Evolutionary conservation across 1,140 invertebrate species (phyloP), one percentile per base, ranked within the genome.

Genomic region (Bacillus rossius): DNA sequence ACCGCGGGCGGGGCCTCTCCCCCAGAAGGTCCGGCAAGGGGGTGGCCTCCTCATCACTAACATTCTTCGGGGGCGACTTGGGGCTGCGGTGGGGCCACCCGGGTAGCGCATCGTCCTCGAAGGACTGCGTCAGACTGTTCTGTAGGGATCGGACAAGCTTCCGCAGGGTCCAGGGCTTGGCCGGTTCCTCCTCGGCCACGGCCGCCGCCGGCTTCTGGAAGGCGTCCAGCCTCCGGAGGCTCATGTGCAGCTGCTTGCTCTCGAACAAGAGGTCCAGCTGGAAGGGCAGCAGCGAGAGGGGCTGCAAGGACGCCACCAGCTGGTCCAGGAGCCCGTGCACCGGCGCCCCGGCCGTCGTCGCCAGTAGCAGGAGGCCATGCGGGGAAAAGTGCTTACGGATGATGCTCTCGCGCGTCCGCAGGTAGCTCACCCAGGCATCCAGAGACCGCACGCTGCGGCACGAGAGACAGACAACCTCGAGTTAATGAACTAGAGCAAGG

Each of bases 381-480:
- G 79, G 77, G 17, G 79, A 82, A 68, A 93, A 94, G 70, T 92
- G 89, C 65, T 89, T 91, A 17, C 83, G 81, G n/a, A 92, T 73
- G 8, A 93, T 80, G 10, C 85, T 86, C 71, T 93, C 90, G 51
- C 89, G 81, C 2, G 89, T 90, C 61, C 88, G 80, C 13, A 93
- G 75, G 66, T 91, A 92, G 19, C 87, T 86, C 59, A 91, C 81
- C 89, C 91, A 94, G 23, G 89, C 89, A 65, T 92, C 90, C 62
- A 94, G 74, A 41, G 89, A 87, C 47, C 87, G 79, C 55, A 89
- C 80, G 74, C 87, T 90, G 73, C 20, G 40, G 26, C 13, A 48
- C 45, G 29, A 8, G 4, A n/a, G n/a, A n/a, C n/a, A n/a, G n/a
- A n/a, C n/a, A n/a, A n/a, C n/a, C n/a, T n/a, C n/a, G n/a, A n/a